Evolutionary conservation across 2,888 invertebrate species (phyloP).

Genomic region (Heliconius aoede): DNA sequence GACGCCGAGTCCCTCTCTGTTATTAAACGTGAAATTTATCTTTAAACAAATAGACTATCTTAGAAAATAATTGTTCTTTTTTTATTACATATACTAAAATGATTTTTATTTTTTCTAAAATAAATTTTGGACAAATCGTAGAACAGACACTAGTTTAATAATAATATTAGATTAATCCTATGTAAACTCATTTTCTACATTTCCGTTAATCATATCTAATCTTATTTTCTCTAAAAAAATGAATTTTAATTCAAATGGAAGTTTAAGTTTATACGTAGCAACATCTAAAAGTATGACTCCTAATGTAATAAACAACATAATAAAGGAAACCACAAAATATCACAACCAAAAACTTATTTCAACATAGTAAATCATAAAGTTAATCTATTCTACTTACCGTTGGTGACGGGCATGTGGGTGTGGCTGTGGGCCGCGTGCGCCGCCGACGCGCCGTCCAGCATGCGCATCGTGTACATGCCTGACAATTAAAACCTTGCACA

Average conservation of each 20-base stretch:
- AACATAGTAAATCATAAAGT: neutral
- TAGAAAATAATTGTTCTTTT: too few species aligned
- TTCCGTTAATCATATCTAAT: too few species aligned
- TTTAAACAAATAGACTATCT: neutral
- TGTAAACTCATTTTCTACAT: too few species aligned
- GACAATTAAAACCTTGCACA: constrained; percentile 51
- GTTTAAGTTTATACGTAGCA: neutral
- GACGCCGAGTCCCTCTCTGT: constrained; percentile 91
- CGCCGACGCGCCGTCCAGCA: constrained; percentile 86
- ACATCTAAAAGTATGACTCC: neutral
- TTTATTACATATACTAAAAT: too few species aligned
- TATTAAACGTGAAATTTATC: constrained; percentile 8
- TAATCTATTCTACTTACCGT: constrained; percentile 56
- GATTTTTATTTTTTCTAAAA: too few species aligned
- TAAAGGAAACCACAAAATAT: neutral
- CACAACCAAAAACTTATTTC: neutral
- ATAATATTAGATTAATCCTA: too few species aligned
- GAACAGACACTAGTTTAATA: too few species aligned
- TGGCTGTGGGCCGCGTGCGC: constrained; percentile 70
- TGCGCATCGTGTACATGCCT: constrained; percentile 95
- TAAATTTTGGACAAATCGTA: too few species aligned
- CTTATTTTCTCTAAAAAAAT: neutral
- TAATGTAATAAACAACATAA: neutral
- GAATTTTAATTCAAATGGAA: neutral
- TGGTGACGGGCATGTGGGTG: constrained; percentile 73